A percentile compares a stretch with the other conserved stretches of the same genome.
These are phyloP conservation scores for Neomicropteryx cornuta DNA, from an alignment of 1,140 invertebrate genomes.

Conservation along the genomic window DNA sequence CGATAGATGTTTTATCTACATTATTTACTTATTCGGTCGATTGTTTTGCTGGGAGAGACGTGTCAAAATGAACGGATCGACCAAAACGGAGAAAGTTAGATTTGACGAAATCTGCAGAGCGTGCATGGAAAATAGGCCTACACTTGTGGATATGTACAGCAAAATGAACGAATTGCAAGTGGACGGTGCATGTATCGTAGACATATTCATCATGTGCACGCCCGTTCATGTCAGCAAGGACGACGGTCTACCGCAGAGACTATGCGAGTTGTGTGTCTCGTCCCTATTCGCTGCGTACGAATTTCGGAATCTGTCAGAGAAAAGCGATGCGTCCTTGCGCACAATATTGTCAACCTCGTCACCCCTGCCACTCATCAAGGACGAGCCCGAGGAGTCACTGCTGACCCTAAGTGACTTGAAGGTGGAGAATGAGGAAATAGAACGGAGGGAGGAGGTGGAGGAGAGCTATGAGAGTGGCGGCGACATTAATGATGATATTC, in stretches of 20 bases:
- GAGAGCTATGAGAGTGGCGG: constrained; percentile 16
- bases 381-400: constrained; percentile 1
- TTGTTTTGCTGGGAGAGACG: too few species aligned
- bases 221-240: constrained; percentile 25
- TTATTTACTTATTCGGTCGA: too few species aligned
- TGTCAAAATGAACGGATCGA: too few species aligned
- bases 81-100: too few species aligned
- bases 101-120: constrained; percentile 25
- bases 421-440: constrained; percentile 20
- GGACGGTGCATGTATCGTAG: constrained; percentile 20
- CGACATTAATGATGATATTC: constrained; percentile 13
- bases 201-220: constrained; percentile 24
- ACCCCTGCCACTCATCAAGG: constrained; percentile 3
- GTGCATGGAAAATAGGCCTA: constrained; percentile 29
- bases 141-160: constrained; percentile 25
- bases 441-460: constrained; percentile 16
- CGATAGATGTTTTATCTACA: too few species aligned
- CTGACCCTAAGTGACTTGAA: constrained; percentile 8
- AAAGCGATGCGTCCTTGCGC: constrained; percentile 24
- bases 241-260: constrained; percentile 31
- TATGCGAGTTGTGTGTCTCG: constrained; percentile 29
- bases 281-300: constrained; percentile 21
- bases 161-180: constrained; percentile 22
- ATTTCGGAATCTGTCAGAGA: constrained; percentile 26
- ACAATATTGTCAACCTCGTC: constrained; percentile 13